Evolutionary conservation across 1,140 invertebrate species (phyloP).

Genomic region (Drosophila kurseongensis): DNA sequence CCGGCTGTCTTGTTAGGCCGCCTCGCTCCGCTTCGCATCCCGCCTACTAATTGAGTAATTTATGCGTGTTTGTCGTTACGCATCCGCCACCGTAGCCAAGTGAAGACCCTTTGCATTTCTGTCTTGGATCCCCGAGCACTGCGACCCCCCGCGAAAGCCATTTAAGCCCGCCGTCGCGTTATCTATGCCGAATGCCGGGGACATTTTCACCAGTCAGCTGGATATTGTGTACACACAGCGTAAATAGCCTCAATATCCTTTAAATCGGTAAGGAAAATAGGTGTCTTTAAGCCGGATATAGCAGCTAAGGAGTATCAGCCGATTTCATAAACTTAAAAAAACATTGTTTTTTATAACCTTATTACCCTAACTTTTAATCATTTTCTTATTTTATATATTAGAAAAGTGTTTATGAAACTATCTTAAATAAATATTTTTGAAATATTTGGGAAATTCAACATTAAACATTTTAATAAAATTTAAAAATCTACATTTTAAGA

Average conservation of each 20-base stretch:
- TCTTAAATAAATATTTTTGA: too few species aligned
- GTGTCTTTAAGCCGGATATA: neutral
- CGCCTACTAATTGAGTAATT: conserved; percentile 81
- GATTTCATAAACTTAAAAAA: too few species aligned
- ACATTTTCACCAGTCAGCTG: conserved; percentile 73
- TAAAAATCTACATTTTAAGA: too few species aligned
- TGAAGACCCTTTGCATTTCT: conserved; percentile 12
- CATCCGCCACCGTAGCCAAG: conserved; percentile 48
- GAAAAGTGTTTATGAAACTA: too few species aligned
- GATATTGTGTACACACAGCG: conserved; percentile 27
- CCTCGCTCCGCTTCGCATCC: conserved; percentile 48
- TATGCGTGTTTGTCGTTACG: conserved; percentile 73
- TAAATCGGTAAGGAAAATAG: neutral
- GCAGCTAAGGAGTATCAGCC: too few species aligned
- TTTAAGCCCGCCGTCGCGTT: conserved; percentile 59
- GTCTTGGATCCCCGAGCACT: conserved; percentile 11
- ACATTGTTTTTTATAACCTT: too few species aligned
- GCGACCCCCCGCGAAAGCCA: conserved; percentile 35
- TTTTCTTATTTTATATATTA: too few species aligned
- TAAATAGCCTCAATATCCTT: neutral
- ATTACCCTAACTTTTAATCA: too few species aligned
- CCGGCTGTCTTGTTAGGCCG: conserved; percentile 51
- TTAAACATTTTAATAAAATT: too few species aligned
- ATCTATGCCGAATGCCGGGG: conserved; percentile 60
- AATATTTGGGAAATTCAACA: too few species aligned